Evolutionary conservation across 2,888 invertebrate genomes (phyloP).

Genomic region (Altica lythri): DNA sequence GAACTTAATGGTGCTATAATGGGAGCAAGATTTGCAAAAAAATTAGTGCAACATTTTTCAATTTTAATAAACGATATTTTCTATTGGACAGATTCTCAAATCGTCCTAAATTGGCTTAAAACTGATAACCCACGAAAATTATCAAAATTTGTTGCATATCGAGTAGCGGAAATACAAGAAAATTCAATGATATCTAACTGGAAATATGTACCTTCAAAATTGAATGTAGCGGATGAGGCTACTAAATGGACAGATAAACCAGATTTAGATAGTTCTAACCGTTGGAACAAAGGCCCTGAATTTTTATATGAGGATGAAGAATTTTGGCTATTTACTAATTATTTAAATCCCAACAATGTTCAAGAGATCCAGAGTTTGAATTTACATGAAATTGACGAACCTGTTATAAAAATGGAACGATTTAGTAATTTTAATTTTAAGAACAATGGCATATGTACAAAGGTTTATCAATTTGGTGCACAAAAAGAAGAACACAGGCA

Average conservation of each 20-base stretch:
- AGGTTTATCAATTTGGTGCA: too few relatives aligned
- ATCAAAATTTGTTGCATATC: conserved; percentile 39
- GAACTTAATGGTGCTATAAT: conserved; percentile 38
- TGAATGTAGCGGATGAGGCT: conserved; percentile 40
- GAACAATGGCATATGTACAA: too few relatives aligned
- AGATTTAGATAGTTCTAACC: not conserved
- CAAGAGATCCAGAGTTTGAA: too few relatives aligned
- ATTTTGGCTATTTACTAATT: not conserved
- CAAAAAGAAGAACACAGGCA: too few relatives aligned
- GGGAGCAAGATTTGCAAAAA: conserved; percentile 27
- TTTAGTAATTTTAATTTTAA: not conserved
- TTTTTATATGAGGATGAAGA: conserved; percentile 4
- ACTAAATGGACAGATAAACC: conserved; percentile 26
- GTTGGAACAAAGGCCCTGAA: conserved; percentile 12
- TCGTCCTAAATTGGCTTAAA: conserved; percentile 39
- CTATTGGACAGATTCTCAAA: conserved; percentile 44
- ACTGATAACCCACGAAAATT: conserved; percentile 38
- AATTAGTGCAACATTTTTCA: conserved; percentile 24
- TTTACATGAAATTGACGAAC: too few relatives aligned
- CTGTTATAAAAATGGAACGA: too few relatives aligned
- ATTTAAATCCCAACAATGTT: too few relatives aligned
- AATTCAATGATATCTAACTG: conserved; percentile 32
- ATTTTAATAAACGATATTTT: conserved; percentile 27
- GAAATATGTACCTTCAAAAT: conserved; percentile 37
- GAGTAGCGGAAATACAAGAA: conserved; percentile 37